These are phyloP conservation scores for Vidua macroura DNA, from an alignment of 2,113 vertebrate species.

Conservation along the genomic window DNA sequence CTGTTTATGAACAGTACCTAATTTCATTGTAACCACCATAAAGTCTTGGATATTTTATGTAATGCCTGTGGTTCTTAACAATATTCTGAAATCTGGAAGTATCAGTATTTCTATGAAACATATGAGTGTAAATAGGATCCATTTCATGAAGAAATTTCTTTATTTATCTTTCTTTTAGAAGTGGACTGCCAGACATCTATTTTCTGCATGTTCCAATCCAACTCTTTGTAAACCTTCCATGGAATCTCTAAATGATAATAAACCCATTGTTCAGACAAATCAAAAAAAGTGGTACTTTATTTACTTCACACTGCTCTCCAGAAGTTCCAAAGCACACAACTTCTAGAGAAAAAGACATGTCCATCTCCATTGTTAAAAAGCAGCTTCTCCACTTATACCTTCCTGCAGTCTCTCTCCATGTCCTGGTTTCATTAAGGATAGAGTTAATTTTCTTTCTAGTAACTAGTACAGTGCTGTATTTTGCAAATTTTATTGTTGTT, in stretches of 20 bases:
- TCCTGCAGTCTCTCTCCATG: background rate
- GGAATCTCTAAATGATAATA: background rate
- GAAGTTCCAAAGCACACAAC: background rate
- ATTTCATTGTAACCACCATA: background rate
- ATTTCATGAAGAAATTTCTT: background rate
- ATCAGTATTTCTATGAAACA: background rate
- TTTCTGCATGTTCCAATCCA: background rate
- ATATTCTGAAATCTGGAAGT: background rate
- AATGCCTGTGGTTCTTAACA: background rate
- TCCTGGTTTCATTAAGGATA: background rate
- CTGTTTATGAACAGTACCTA: background rate
- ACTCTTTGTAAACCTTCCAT: background rate
- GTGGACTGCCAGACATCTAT: background rate
- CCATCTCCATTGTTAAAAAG: background rate
- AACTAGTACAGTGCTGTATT: too few species aligned
- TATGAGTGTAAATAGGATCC: background rate
- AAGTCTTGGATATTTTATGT: background rate
- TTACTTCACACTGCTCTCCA: background rate
- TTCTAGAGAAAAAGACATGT: background rate
- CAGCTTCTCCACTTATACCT: background rate
- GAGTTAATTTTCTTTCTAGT: background rate
- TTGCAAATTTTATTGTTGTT: background rate
- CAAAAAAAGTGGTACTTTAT: background rate
- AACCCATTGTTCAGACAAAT: background rate
- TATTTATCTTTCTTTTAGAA: background rate